These are phyloP conservation scores for Melierax canorus DNA, from an alignment of 2,113 vertebrate species.

Conservation along the genomic window DNA sequence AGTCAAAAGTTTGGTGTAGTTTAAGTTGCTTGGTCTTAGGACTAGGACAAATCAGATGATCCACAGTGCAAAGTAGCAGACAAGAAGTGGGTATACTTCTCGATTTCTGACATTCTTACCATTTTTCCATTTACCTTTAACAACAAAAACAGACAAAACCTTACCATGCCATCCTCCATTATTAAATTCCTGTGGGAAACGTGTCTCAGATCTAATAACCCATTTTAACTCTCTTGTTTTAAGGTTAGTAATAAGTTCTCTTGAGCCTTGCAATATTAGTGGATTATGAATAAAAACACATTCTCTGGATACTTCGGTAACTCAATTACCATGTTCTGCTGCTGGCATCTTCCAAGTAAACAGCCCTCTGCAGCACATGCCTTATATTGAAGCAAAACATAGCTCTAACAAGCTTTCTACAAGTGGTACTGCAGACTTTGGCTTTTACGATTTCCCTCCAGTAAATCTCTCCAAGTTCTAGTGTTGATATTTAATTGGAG, in stretches of 20 bases:
- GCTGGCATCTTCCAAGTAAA: conserved; percentile 22
- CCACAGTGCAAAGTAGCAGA: neutral
- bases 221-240: neutral
- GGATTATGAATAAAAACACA: conserved; percentile 54
- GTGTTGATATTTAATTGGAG: neutral
- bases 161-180: neutral
- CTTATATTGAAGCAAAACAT: neutral
- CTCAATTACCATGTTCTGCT: conserved; percentile 15
- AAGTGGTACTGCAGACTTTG: neutral
- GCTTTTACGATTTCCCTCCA: neutral
- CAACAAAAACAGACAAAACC: neutral
- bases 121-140: conserved; percentile 28
- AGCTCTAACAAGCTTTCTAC: neutral
- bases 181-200: conserved; percentile 49
- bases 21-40: neutral
- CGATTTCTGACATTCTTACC: conserved; percentile 41
- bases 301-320: conserved; percentile 47
- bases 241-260: conserved; percentile 17
- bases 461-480: neutral
- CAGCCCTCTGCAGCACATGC: neutral
- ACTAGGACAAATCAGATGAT: neutral
- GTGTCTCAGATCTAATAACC: neutral
- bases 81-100: neutral
- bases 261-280: conserved; percentile 37
- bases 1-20: neutral